phyloP scores from a whole-genome alignment of 1,140 invertebrate species.

The Anoplolepis gracilipes region DNA sequence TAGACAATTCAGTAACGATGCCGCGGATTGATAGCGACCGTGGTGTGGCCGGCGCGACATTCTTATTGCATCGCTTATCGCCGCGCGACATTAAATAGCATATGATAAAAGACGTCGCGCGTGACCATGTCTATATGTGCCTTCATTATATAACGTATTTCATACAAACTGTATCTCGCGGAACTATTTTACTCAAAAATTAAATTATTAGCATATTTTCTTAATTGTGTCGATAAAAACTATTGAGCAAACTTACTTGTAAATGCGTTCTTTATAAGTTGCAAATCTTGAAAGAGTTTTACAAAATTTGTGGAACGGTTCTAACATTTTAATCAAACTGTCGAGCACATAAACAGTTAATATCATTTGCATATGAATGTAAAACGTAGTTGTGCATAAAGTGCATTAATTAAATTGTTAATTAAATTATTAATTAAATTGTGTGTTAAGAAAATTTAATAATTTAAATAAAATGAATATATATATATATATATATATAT shows the following conservation, averaged over 20 bases:
- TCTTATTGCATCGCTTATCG: constrained; percentile 64
- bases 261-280: neutral
- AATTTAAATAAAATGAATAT: no score
- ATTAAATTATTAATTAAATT: no score
- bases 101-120: constrained; percentile 24
- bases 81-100: constrained; percentile 19
- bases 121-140: neutral
- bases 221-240: constrained; percentile 24
- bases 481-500: neutral
- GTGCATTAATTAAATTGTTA: no score
- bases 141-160: neutral
- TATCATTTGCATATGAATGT: neutral
- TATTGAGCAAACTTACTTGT: neutral
- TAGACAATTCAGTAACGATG: constrained; percentile 80
- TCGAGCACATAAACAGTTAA: neutral
- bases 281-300: constrained; percentile 20
- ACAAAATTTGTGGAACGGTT: neutral
- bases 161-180: neutral
- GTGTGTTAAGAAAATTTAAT: no score
- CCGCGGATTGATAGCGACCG: constrained; percentile 67
- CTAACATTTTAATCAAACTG: neutral
- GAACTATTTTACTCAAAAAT: no score
- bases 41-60: constrained; percentile 57
- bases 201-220: neutral
- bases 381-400: neutral